Conservation (phyloP, 2,888 invertebrate species). For the Tenthredo scrophulariae region DNA sequence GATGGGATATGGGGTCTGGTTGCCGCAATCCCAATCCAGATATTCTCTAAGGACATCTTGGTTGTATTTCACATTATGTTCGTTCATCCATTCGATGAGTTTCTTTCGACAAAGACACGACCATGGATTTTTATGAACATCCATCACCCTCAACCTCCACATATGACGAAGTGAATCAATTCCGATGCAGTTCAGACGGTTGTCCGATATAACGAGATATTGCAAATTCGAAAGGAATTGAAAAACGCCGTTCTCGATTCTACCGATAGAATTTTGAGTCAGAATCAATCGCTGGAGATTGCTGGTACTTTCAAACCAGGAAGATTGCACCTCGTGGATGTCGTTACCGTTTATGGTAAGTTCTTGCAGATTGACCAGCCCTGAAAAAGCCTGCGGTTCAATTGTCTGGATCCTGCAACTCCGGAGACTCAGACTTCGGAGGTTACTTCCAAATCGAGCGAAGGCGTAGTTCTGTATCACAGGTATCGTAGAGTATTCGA, state of each 20-base stretch:
- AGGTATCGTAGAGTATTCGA: conserved; percentile 63
- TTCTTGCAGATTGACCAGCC: conserved; percentile 62
- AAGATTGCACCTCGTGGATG: conserved; percentile 60
- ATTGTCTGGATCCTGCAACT: conserved; percentile 66
- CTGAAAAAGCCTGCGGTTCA: conserved; percentile 63
- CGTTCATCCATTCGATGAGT: conserved; percentile 62
- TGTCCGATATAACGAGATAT: conserved; percentile 64
- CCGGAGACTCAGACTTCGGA: conserved; percentile 64
- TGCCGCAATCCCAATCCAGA: conserved; percentile 10
- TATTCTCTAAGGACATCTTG: conserved; percentile 55
- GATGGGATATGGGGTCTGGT: background rate
- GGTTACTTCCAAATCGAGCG: conserved; percentile 64
- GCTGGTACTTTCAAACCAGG: conserved; percentile 60
- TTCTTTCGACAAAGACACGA: conserved; percentile 66
- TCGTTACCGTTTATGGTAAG: conserved; percentile 65
- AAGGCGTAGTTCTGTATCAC: conserved; percentile 62
- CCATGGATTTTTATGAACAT: conserved; percentile 68
- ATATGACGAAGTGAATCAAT: conserved; percentile 61
- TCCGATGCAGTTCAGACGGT: conserved; percentile 68
- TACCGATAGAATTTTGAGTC: conserved; percentile 65
- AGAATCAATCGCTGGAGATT: conserved; percentile 63
- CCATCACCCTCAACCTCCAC: conserved; percentile 59
- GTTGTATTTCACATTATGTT: conserved; percentile 62
- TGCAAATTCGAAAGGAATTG: conserved; percentile 60
- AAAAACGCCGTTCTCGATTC: conserved; percentile 66